Evolutionary conservation across 2,888 invertebrate species (phyloP).

Genomic region (Balanococcus diminutus): DNA sequence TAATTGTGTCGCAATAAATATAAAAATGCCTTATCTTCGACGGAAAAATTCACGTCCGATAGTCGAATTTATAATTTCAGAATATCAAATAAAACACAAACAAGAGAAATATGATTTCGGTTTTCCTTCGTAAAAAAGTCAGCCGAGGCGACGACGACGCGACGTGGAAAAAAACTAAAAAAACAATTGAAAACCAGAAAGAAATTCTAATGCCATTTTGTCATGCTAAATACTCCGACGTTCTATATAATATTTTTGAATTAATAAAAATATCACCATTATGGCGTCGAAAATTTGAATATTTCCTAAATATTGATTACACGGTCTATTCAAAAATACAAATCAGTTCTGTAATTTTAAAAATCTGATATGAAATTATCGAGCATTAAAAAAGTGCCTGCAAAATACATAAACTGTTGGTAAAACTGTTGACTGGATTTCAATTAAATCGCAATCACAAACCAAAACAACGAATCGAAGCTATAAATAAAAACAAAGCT

Average conservation of each 20-base stretch:
- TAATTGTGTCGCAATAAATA: conserved; percentile 24
- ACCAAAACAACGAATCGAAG: not conserved
- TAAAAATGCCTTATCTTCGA: not conserved
- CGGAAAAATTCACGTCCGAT: not conserved
- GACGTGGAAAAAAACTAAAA: not conserved
- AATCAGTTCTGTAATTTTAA: not conserved
- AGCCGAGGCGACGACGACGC: not conserved
- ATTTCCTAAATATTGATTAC: not conserved
- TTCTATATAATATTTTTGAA: not conserved
- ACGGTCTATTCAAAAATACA: not conserved
- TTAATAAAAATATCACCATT: not conserved
- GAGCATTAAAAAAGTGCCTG: no score
- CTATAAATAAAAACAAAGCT: no score
- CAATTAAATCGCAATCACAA: not conserved
- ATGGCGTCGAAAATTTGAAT: not conserved
- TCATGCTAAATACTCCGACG: conserved; percentile 7
- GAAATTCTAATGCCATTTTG: not conserved
- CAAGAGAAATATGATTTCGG: not conserved
- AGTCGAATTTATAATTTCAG: conserved; percentile 19
- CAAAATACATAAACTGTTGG: no score
- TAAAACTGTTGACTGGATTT: no score
- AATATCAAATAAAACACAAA: not conserved
- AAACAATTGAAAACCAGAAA: not conserved
- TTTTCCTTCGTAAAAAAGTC: not conserved
- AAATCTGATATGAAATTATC: not conserved